Percentiles rank a stretch among this genome's conserved stretches.
Conservation (phyloP, 2,797 vertebrate species). For the Petrocephalus sullivani region DNA sequence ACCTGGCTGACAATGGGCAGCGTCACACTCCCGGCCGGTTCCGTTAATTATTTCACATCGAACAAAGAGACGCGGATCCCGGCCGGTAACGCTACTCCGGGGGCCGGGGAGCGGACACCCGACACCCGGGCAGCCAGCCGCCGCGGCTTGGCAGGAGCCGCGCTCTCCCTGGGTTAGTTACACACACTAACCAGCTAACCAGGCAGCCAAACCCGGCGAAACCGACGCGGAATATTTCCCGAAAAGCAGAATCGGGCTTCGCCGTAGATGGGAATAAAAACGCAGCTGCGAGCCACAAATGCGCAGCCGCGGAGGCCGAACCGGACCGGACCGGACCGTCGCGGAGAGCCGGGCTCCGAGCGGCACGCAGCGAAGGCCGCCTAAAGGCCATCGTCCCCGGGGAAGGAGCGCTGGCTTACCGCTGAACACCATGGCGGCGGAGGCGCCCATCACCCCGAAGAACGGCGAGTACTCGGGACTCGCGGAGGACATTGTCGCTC, state of each 20-base stretch:
- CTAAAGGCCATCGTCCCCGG: not conserved
- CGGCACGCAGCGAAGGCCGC: not conserved
- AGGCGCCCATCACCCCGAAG: slow-evolving; percentile 95
- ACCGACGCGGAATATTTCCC: not conserved
- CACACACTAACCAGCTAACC: not conserved
- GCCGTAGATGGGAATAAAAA: not conserved
- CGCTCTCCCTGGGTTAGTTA: not conserved
- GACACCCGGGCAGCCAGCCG: not conserved
- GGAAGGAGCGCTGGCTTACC: slow-evolving; percentile 64
- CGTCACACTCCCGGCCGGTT: not conserved
- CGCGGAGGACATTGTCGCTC: slow-evolving; percentile 58
- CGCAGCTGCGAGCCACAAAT: not conserved
- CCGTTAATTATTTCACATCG: not conserved
- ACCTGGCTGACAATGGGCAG: not conserved
- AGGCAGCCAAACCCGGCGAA: not conserved
- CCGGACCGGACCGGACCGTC: not conserved
- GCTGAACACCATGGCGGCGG: slow-evolving; percentile 93
- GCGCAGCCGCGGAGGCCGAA: not conserved
- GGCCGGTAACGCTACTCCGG: not conserved
- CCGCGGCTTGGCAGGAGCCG: not conserved
- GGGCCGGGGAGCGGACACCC: not conserved
- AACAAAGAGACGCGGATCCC: not conserved
- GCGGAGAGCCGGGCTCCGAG: not conserved
- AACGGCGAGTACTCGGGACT: slow-evolving; percentile 85
- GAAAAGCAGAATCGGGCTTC: not conserved